phyloP scores from a whole-genome alignment of 2,888 invertebrate species.

The Parnassius orleans region DNA sequence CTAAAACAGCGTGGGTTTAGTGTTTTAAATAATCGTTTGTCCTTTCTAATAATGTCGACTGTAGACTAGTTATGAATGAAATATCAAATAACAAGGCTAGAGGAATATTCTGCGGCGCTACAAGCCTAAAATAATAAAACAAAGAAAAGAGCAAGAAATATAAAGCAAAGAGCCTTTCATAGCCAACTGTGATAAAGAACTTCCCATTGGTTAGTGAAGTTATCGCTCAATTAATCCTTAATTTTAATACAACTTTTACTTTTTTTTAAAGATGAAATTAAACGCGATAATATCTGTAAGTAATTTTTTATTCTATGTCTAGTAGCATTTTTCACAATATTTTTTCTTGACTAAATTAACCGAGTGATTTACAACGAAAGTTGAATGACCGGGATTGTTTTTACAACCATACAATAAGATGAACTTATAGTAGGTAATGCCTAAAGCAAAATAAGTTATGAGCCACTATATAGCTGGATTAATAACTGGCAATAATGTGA shows the following conservation, averaged over 20 bases:
- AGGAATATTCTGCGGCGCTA: not conserved
- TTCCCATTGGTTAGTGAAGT: too few relatives aligned
- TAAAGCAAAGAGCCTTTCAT: too few relatives aligned
- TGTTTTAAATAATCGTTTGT: slow-evolving; percentile 48
- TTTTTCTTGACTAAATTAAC: slow-evolving; percentile 2
- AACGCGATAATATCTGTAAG: too few relatives aligned
- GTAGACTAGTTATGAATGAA: slow-evolving; percentile 29
- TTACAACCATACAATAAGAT: slow-evolving; percentile 4
- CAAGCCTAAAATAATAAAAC: too few relatives aligned
- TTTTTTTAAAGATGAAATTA: too few relatives aligned
- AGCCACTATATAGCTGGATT: not conserved
- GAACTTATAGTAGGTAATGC: not conserved
- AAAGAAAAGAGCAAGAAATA: too few relatives aligned
- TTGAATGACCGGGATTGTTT: slow-evolving; percentile 13
- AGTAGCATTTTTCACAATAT: too few relatives aligned
- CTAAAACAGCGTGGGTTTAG: slow-evolving; percentile 46
- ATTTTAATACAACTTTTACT: too few relatives aligned
- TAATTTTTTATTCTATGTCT: too few relatives aligned
- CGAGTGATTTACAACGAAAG: slow-evolving; percentile 4
- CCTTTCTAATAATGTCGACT: slow-evolving; percentile 30
- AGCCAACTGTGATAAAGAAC: too few relatives aligned
- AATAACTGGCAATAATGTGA: not conserved
- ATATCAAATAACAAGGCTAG: slow-evolving; percentile 1
- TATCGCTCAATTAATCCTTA: too few relatives aligned
- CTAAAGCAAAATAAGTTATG: too few relatives aligned